These are phyloP conservation scores for Formica selysi DNA, from an alignment of 1,140 invertebrate species.

Conservation along the genomic window DNA sequence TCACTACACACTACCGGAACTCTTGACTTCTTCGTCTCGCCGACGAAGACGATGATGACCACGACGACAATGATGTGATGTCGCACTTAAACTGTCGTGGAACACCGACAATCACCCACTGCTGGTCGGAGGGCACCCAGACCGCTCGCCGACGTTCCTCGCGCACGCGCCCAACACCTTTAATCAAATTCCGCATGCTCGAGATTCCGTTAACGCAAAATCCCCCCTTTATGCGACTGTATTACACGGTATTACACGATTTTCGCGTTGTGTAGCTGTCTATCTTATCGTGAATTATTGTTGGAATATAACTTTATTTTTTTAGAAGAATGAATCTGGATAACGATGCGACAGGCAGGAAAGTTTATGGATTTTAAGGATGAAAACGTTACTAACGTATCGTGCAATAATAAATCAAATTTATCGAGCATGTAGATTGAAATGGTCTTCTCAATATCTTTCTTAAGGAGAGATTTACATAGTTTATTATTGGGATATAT, in stretches of 20 bases:
- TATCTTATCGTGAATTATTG: slow-evolving; percentile 15
- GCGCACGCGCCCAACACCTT: slow-evolving; percentile 77
- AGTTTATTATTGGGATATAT: neutral
- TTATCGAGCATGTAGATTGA: neutral
- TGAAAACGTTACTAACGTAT: neutral
- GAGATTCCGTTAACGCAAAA: slow-evolving; percentile 63
- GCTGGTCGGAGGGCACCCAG: slow-evolving; percentile 60
- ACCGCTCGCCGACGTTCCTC: slow-evolving; percentile 54
- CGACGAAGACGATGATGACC: slow-evolving; percentile 14
- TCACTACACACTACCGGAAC: slow-evolving; percentile 14
- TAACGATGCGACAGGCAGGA: neutral
- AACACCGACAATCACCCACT: slow-evolving; percentile 74
- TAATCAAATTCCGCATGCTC: slow-evolving; percentile 78
- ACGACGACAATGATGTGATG: slow-evolving; percentile 34
- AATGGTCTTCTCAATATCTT: neutral
- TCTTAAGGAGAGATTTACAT: neutral
- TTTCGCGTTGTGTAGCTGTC: neutral
- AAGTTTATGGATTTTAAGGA: neutral
- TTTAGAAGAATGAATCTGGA: neutral
- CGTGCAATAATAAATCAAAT: neutral
- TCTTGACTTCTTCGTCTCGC: slow-evolving; percentile 32
- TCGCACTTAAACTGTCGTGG: slow-evolving; percentile 56
- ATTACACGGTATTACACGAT: neutral
- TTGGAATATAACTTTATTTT: neutral
- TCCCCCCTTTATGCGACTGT: neutral